These are phyloP conservation scores for Myotis vivesi DNA, from an alignment of 2,797 vertebrate species.

Conservation along the genomic window DNA sequence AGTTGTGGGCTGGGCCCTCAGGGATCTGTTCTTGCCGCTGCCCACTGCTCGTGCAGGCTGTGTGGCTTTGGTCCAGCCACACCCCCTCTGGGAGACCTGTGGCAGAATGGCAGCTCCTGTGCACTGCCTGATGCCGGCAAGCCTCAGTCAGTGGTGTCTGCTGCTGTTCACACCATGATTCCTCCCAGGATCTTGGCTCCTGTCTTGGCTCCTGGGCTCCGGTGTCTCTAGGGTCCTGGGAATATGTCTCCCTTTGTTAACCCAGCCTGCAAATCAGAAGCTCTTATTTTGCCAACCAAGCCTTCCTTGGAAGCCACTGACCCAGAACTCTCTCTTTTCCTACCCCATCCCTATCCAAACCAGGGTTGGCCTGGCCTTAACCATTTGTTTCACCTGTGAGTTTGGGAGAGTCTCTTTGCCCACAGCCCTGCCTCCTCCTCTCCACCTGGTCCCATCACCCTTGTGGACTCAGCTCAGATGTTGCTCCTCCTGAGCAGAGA, in stretches of 20 bases:
- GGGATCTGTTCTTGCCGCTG: neutral
- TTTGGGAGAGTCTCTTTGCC: neutral
- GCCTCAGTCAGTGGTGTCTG: too few species aligned
- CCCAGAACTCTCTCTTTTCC: neutral
- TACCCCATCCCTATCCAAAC: too few species aligned
- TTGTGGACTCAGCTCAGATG: neutral
- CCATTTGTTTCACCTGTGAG: neutral
- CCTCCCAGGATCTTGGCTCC: neutral
- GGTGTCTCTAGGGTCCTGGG: neutral
- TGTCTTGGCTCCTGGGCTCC: neutral
- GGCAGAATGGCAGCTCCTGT: neutral
- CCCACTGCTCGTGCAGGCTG: neutral
- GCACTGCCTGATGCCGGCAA: neutral
- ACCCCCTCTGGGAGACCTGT: neutral
- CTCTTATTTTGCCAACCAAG: neutral
- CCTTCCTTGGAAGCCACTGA: neutral
- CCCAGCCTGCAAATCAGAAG: neutral
- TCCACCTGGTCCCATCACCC: neutral
- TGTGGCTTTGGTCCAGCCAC: neutral
- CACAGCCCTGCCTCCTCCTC: too few species aligned
- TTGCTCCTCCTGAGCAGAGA: neutral
- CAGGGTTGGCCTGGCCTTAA: neutral
- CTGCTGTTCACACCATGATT: rapidly evolving
- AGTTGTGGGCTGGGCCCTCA: neutral
- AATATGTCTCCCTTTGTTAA: too few species aligned